Percentiles rank a stretch among this genome's conserved stretches.
These are phyloP conservation scores for Nephila pilipes DNA, from an alignment of 1,140 invertebrate genomes.

Conservation along the genomic window DNA sequence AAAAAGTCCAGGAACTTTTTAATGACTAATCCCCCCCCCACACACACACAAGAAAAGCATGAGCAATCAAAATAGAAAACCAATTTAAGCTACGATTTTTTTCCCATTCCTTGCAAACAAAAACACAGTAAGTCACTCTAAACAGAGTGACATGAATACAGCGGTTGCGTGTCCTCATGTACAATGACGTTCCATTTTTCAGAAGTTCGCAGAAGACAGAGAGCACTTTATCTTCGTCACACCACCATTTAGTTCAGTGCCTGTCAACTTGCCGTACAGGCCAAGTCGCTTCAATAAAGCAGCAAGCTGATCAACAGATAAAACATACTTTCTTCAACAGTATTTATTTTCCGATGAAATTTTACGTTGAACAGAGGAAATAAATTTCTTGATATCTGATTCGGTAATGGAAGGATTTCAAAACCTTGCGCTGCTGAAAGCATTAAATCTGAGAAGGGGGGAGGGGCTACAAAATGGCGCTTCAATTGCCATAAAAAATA, in stretches of 20 bases:
- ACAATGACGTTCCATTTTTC: constrained; percentile 38
- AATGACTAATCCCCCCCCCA: too few relatives aligned
- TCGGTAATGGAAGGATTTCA: too few relatives aligned
- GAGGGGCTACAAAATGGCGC: too few relatives aligned
- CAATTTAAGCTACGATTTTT: not conserved
- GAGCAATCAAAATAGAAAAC: not conserved
- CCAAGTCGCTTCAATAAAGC: not conserved
- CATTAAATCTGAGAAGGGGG: too few relatives aligned
- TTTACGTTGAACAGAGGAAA: too few relatives aligned
- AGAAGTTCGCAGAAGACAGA: not conserved
- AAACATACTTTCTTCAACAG: too few relatives aligned
- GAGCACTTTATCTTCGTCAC: constrained; percentile 23
- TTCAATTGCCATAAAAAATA: too few relatives aligned
- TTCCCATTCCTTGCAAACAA: not conserved
- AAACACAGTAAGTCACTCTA: constrained; percentile 5
- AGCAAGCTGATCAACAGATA: too few relatives aligned
- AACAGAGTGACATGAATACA: constrained; percentile 6
- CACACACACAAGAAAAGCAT: not conserved
- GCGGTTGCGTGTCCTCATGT: not conserved
- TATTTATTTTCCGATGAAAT: too few relatives aligned
- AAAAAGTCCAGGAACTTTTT: not conserved
- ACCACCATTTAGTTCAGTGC: not conserved
- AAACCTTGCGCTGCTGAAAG: too few relatives aligned
- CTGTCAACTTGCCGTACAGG: not conserved
- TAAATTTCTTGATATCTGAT: too few relatives aligned